Percentiles rank a stretch among this genome's conserved stretches.
Evolutionary conservation across 2,888 invertebrate genomes (phyloP).

Genomic region (Ypsolopha scabrella): DNA sequence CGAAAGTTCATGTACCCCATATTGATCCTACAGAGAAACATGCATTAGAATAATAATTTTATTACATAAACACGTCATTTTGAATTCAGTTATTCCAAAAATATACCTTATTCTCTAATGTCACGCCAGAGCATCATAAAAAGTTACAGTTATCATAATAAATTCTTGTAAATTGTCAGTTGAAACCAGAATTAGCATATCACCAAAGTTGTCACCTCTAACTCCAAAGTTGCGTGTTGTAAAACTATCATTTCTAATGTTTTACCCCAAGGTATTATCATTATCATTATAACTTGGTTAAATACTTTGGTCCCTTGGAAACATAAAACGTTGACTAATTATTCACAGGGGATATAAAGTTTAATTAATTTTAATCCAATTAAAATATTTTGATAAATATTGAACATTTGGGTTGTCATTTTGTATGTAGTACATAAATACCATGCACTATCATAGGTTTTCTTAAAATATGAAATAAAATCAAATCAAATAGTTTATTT

Average conservation of each 20-base stretch:
- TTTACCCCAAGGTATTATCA: constrained; percentile 21
- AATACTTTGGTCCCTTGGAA: background rate
- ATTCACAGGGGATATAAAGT: background rate
- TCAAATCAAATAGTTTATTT: no score
- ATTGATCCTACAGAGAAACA: constrained; percentile 3
- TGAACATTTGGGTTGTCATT: no score
- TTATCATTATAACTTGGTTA: constrained; percentile 51
- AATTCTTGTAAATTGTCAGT: constrained; percentile 32
- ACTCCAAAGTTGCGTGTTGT: constrained; percentile 38
- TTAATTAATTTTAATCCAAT: background rate
- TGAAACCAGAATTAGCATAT: constrained; percentile 53
- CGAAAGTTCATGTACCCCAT: background rate
- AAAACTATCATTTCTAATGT: constrained; percentile 23
- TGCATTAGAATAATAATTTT: constrained; percentile 29
- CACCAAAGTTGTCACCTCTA: constrained; percentile 43
- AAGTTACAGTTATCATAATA: constrained; percentile 32
- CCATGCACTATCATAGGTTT: no score
- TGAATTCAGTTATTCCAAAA: constrained; percentile 22
- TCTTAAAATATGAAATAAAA: no score
- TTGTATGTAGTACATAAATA: no score
- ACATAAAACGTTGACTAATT: no score
- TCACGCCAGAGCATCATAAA: constrained; percentile 52
- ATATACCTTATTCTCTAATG: constrained; percentile 47
- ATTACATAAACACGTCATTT: constrained; percentile 57
- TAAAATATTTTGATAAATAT: no score